Evolutionary conservation across 2,113 vertebrate genomes (phyloP), one percentile per base, ranked within the genome.

Genomic region (Thamnophis sirtalis): DNA sequence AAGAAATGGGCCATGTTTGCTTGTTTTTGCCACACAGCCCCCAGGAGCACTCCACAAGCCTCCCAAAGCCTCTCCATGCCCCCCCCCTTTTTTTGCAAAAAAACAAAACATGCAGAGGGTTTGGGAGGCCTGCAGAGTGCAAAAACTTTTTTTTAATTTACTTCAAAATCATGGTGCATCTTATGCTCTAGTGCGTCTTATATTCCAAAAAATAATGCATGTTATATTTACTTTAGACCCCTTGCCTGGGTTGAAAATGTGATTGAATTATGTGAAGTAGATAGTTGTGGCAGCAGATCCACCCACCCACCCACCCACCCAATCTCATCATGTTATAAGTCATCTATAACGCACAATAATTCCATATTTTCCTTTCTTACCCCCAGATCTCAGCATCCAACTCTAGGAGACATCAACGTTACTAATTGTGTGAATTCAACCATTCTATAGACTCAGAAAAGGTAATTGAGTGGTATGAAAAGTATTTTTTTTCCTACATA

Each of bases 401-500:
- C 90, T 92, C 89, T 87, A 92, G 54, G 87, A 88, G 84, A 90
- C 54, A 60, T 13, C 94, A 93, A 92, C 49, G 73, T 58, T 90
- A 89, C 26, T 86, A 93, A 93, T 90, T 90, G 21, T 0, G 19
- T 90, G 91, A 93, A 84, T 89, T 88, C 88, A 33, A 28, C 80
- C 87, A 86, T 84, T 92, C 86, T 84, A 84, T 90, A 89, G 58
- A 60, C 94, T 26, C 48, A 88, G 53, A 87, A 21, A 86, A 91
- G 87, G 88, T 55, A 95, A 94, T 94, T 4, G 86, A 84, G 88
- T 24, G 48, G 68, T 87, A 91, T 63, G 24, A 87, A 53, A 33
- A 89, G 56, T 88, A 84, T 92, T 91, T 91, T 90, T 93, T 95
- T 24, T 9, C 93, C 68, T 89, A 91, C 4, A 87, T 92, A 84